Base-by-base conservation (phyloP, 2,113 vertebrate species). In the Solea solea region DNA sequence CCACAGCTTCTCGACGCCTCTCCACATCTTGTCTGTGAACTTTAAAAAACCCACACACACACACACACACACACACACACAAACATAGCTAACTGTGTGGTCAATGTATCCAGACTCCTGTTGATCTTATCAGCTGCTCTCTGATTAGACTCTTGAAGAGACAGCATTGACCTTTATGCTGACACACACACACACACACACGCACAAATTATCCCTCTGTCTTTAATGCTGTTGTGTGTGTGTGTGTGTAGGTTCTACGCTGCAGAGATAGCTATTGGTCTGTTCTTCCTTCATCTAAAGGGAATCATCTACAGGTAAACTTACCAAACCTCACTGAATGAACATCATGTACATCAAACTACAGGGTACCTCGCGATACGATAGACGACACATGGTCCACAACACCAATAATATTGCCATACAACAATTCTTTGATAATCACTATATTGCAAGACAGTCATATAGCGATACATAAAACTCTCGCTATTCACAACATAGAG, bases 221-320 rank as follows among this genome's bases (percentile, higher is more conserved):
- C 64, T 82, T 88, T 81, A 80, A 52, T 56, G 39, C 53, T 69
- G 58, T 62, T 76, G 56, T 64, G 27, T 94, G 64, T 84, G 3
- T 83, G 52, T 72, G 75, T 75, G 53, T 84, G 51, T 88, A 99
- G 97, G 41, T 99, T 99, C 93, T 99, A 99, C 0, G 95, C 97
- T 4, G 97, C 97, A 46, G 97, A 98, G 89, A 99, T 99, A 5
- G 97, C 97, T 85, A 95, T 97, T 0, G 97, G 97, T 21, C 93
- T 99, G 8, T 98, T 99, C 89, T 99, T 98, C 92, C 92, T 99
- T 8, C 97, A 99, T 84, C 93, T 83, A 88, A 98, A 98, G 87
- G 97, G 97, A 88, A 98, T 98, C 89, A 96, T 99, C 90, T 99
- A 99, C 74, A 95, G 97, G 97, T 99, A 88, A 90, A 91, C 80